Evolutionary conservation across 2,888 invertebrate genomes (phyloP), one percentile per base, ranked within the genome.

Genomic region (Hirtodrosophila histrioides): DNA sequence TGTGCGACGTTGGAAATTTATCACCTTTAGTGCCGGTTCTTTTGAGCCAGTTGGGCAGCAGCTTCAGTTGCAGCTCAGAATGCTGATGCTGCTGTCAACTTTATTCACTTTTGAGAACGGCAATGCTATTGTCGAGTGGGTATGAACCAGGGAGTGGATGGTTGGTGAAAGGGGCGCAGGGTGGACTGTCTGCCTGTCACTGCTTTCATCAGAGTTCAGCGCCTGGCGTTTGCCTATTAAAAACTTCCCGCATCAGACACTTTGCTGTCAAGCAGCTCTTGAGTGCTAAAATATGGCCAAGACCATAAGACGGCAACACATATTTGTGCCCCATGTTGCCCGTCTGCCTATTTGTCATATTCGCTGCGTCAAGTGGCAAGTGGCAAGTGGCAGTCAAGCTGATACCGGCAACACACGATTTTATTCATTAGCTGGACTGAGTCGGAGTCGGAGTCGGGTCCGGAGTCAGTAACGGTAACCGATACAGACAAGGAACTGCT

Each of bases 131-230:
- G 62, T 46, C 27, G 9, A 40, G 31, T 27, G 24, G n/a, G 24
- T n/a, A 24, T 4, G 8, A 27, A 3, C 4, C 5, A 3, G 2
- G 9, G 10, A 5, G 3, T 11, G 24, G 27, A 5, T 10, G 43
- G 27, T 6, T 6, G 7, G 4, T 24, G 10, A 12, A 64, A 6
- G 7, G 6, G 11, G 17, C 27, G 6, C 6, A 17, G 43, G n/a
- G 5, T n/a, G 31, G 6, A 31, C 36, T 31, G 53, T 53, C 29
- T 11, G 35, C 8, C 62, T 53, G 75, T 41, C 68, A 57, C 62
- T 48, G 72, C 81, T 80, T 72, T 78, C 87, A 82, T 85, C 78
- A 84, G 72, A 75, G 72, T 81, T 86, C 58, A 68, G 68, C 54
- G 78, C n/a, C 31, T 54, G 17, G 10, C 66, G 64, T 37, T 41